phyloP scores from a whole-genome alignment of 1,140 invertebrate species.

The Drosophila repletoides region DNA sequence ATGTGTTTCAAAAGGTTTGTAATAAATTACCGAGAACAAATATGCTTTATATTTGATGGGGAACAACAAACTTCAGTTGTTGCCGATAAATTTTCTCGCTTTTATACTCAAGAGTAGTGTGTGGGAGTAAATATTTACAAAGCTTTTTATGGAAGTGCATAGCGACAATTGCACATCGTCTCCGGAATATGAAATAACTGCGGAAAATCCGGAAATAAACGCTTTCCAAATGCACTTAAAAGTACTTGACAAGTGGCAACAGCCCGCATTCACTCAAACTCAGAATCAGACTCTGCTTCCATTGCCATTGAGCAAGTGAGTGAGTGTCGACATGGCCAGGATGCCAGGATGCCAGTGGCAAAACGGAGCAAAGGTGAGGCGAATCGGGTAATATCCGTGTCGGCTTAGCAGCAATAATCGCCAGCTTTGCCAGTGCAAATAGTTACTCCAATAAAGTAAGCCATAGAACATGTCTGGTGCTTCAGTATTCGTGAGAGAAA shows the following conservation, averaged over 20 bases:
- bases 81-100: constrained; percentile 2
- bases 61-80: neutral
- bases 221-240: constrained; percentile 71
- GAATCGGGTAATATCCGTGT: constrained; percentile 10
- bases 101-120: constrained; percentile 17
- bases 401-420: constrained; percentile 52
- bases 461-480: constrained; percentile 8
- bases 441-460: constrained; percentile 32
- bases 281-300: constrained; percentile 20
- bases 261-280: constrained; percentile 20
- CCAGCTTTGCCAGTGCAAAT: constrained; percentile 24
- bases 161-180: constrained; percentile 6
- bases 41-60: neutral
- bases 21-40: neutral
- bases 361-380: constrained; percentile 14
- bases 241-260: constrained; percentile 66
- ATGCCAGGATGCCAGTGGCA: neutral
- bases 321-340: neutral
- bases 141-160: constrained; percentile 27
- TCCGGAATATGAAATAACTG: constrained; percentile 39
- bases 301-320: constrained; percentile 1
- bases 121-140: constrained; percentile 52
- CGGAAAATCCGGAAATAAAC: constrained; percentile 69
- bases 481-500: constrained; percentile 4
- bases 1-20: too few relatives aligned